These are phyloP conservation scores for Poeciliopsis turrubarensis DNA, from an alignment of 2,113 vertebrate species.

Conservation along the genomic window DNA sequence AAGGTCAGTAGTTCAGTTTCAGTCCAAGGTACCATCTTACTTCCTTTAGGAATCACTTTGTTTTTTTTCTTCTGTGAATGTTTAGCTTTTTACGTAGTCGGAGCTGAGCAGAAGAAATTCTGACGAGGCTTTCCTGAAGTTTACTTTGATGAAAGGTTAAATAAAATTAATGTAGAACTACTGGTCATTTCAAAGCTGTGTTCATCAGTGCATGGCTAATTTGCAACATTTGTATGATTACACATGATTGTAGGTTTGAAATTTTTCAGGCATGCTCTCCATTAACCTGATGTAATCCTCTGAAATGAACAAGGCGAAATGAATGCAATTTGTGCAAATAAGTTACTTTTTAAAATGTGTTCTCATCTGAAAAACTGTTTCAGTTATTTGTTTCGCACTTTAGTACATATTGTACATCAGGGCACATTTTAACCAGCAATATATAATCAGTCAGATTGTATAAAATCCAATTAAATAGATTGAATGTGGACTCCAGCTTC, in stretches of 20 bases:
- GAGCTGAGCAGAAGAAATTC: background rate
- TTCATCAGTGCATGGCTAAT: background rate
- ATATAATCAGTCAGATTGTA: too few species aligned
- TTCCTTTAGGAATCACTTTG: slow-evolving; percentile 18
- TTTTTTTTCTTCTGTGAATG: slow-evolving; percentile 10
- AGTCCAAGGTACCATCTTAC: slow-evolving; percentile 37
- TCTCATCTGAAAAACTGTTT: background rate
- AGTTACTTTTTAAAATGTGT: background rate
- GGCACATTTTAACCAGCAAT: too few species aligned
- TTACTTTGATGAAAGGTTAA: background rate
- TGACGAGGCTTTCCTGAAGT: background rate
- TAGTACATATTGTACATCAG: background rate
- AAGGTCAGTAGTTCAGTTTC: slow-evolving; percentile 55
- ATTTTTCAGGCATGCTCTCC: background rate
- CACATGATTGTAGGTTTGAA: slow-evolving; percentile 41
- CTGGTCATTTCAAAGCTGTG: too few species aligned
- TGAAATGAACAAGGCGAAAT: background rate
- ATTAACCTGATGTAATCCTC: too few species aligned
- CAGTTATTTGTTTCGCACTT: background rate
- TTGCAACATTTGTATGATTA: background rate
- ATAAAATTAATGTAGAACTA: background rate
- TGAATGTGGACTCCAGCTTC: too few species aligned
- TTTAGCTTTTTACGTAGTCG: background rate
- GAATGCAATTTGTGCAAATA: background rate
- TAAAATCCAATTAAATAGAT: too few species aligned